Percentiles rank a stretch among this genome's conserved stretches.
phyloP scores from a whole-genome alignment of 1,140 invertebrate genomes.

The Platyura marginata region DNA sequence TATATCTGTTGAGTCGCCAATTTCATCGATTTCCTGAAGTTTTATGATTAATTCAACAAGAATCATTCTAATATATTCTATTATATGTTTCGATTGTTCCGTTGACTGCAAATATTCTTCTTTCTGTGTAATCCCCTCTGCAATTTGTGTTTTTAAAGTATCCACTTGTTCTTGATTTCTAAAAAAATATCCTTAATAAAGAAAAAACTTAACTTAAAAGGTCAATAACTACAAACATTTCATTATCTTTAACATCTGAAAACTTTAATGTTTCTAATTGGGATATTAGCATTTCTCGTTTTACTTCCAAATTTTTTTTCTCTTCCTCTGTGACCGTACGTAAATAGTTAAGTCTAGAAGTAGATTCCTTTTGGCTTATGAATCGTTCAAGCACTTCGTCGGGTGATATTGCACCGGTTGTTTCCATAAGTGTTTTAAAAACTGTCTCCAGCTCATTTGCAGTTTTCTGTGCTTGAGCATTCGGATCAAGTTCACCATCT shows the following conservation, averaged over 20 bases:
- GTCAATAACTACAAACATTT: constrained; percentile 46
- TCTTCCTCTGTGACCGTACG: constrained; percentile 48
- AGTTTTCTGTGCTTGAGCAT: constrained; percentile 15
- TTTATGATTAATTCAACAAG: constrained; percentile 24
- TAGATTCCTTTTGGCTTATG: constrained; percentile 46
- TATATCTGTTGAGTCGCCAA: no score
- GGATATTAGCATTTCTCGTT: constrained; percentile 40
- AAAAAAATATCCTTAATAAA: not conserved
- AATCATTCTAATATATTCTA: constrained; percentile 29
- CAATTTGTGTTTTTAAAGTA: not conserved
- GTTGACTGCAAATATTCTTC: constrained; percentile 23
- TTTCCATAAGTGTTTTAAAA: constrained; percentile 51
- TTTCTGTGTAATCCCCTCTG: constrained; percentile 16
- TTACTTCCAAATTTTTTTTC: constrained; percentile 46
- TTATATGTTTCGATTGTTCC: constrained; percentile 27
- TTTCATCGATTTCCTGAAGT: constrained; percentile 22
- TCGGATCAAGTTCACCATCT: constrained; percentile 23
- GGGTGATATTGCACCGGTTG: constrained; percentile 51
- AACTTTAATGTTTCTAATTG: constrained; percentile 60
- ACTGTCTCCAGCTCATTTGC: constrained; percentile 37
- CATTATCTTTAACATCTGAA: constrained; percentile 55
- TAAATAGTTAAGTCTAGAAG: constrained; percentile 42
- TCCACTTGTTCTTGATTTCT: constrained; percentile 46
- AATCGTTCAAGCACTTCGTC: constrained; percentile 56
- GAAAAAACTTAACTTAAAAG: not conserved